These are phyloP conservation scores for Oreochromis tanganicae DNA, from an alignment of 2,113 vertebrate genomes.

Conservation along the genomic window DNA sequence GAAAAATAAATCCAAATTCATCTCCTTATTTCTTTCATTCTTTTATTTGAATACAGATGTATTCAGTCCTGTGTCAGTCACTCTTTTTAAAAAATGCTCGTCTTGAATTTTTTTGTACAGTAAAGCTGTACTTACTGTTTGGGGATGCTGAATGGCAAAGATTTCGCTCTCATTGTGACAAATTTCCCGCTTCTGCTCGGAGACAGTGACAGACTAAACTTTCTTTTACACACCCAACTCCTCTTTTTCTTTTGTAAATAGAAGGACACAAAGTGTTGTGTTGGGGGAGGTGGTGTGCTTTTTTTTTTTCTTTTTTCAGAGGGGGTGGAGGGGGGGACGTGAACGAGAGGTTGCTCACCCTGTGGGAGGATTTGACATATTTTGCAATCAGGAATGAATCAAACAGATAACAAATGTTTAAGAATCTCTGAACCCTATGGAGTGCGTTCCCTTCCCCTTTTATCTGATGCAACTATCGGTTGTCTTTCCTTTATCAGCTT, in stretches of 20 bases:
- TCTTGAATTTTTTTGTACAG: constrained; percentile 8
- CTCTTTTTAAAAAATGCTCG: constrained; percentile 1
- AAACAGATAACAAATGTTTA: constrained; percentile 76
- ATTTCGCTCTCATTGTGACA: constrained; percentile 34
- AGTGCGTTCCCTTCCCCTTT: constrained; percentile 42
- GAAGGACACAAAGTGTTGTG: constrained; percentile 53
- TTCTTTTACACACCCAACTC: neutral
- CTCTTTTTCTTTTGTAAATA: constrained; percentile 42
- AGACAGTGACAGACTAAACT: constrained; percentile 42
- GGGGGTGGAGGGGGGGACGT: neutral
- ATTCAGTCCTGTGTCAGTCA: constrained; percentile 29
- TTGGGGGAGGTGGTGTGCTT: neutral
- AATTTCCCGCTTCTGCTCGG: constrained; percentile 8
- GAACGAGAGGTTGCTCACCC: constrained; percentile 36
- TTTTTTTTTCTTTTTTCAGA: neutral
- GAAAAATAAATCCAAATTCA: constrained; percentile 44
- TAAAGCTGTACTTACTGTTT: constrained; percentile 21
- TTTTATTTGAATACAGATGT: constrained; percentile 30
- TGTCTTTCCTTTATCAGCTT: constrained; percentile 66
- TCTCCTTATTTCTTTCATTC: constrained; percentile 36
- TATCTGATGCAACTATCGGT: constrained; percentile 59
- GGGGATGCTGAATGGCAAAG: constrained; percentile 2
- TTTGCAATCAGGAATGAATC: constrained; percentile 73
- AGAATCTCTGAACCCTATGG: constrained; percentile 70
- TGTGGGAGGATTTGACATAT: constrained; percentile 75